These are phyloP conservation scores for Prunella himalayana DNA, from an alignment of 2,113 vertebrate genomes.

Conservation along the genomic window DNA sequence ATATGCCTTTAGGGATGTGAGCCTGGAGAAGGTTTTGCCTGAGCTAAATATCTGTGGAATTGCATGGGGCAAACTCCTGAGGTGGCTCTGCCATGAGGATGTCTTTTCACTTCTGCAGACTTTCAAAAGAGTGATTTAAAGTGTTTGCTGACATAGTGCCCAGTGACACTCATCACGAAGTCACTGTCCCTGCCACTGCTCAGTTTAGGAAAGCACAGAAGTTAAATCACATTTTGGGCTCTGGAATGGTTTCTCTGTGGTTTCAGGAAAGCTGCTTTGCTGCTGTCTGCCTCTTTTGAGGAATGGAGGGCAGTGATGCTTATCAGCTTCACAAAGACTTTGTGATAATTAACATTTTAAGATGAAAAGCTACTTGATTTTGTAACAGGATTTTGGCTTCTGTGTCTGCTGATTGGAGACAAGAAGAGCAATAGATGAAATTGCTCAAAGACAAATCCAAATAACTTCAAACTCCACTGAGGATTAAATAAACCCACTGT, in stretches of 20 bases:
- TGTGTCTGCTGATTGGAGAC: not conserved
- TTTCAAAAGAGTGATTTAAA: not conserved
- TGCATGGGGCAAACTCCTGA: accelerated
- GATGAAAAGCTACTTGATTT: conserved; percentile 21
- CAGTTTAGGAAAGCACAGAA: not conserved
- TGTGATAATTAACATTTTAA: conserved; percentile 6
- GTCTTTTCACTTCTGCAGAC: not conserved
- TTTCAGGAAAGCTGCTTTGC: conserved; percentile 10
- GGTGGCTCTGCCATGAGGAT: not conserved
- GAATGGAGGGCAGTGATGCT: not conserved
- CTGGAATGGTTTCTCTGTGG: not conserved
- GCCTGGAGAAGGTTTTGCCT: not conserved
- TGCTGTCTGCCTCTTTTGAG: not conserved
- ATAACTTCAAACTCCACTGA: not conserved
- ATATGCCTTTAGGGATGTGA: not conserved
- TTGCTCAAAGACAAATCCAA: not conserved
- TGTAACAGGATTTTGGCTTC: not conserved
- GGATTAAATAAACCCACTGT: not conserved
- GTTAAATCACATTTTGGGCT: not conserved
- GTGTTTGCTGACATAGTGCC: not conserved
- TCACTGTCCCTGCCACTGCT: not conserved
- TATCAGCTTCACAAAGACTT: not conserved
- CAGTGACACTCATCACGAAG: not conserved
- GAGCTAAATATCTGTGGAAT: not conserved
- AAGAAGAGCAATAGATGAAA: not conserved